Evolutionary conservation across 2,888 invertebrate species (phyloP), one percentile per base, ranked within the genome.

Genomic region (Leptinotarsa haldemani): DNA sequence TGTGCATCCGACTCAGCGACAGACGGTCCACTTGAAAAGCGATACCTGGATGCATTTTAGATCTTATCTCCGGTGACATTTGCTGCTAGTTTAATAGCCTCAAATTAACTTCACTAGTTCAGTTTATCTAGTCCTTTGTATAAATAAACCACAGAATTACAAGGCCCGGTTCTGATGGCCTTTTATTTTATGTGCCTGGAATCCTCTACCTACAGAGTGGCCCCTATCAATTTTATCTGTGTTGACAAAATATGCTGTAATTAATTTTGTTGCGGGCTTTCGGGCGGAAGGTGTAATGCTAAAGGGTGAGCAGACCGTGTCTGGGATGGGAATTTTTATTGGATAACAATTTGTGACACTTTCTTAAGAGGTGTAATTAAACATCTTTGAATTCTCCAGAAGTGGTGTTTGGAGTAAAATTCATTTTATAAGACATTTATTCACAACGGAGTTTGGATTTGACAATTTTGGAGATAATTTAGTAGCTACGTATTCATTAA

Each of bases 21-120:
- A 52, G 52, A 52, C 56, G 73, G 77, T 46, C 78, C 73, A 71
- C 80, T 80, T 80, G 81, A 81, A 81, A 82, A 80, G 78, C 81
- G 80, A 81, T 82, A 81, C 81, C 74, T 79, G 64, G 50, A 68
- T 65, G 74, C 71, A 70, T 69, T 73, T 77, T 70, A 69, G 75
- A 79, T 82, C 73, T 76, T 80, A 82, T 82, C 82, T 78, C 69
- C 78, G 75, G 80, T 83, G 84, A 83, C 84, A 83, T 83, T 84
- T 82, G 84, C 80, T 83, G 84, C 84, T 83, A 84, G 83, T 84
- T 84, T 83, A 83, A 84, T 84, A 84, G 84, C 82, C 80, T 81
- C 83, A 84, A 84, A 84, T 84, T 84, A 84, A 84, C 84, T 84
- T 84, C 84, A 83, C 82, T 84, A 84, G 83, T 82, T 81, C 81